Evolutionary conservation across 1,140 invertebrate genomes (phyloP).

Genomic region (Thalassaphorura encarpata): DNA sequence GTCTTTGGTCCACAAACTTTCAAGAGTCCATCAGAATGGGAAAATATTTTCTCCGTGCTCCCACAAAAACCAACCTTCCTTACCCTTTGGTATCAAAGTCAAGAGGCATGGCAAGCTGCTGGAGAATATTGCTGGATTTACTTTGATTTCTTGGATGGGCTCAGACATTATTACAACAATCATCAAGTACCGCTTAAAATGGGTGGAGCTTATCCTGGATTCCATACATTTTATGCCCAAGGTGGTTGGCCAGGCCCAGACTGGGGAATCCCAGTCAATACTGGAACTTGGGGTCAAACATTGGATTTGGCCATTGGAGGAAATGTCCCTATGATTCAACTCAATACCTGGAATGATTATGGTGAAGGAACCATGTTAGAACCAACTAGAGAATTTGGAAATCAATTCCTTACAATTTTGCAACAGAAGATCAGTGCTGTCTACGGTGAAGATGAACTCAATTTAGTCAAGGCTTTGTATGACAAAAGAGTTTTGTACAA

Average conservation of each 20-base stretch:
- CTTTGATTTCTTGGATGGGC: slow-evolving; percentile 18
- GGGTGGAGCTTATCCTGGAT: slow-evolving; percentile 15
- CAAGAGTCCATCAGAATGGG: background rate
- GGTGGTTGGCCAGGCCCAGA: slow-evolving; percentile 13
- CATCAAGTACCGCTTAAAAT: slow-evolving; percentile 7
- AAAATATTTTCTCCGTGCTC: background rate
- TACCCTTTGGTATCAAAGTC: slow-evolving; percentile 1
- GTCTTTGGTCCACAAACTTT: slow-evolving; percentile 11
- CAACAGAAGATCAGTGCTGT: slow-evolving; percentile 6
- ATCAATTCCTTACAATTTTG: slow-evolving; percentile 15
- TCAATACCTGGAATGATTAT: slow-evolving; percentile 19
- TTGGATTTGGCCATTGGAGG: background rate
- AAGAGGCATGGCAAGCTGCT: background rate
- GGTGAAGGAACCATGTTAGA: slow-evolving; percentile 24
- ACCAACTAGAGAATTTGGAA: slow-evolving; percentile 21
- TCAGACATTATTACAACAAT: slow-evolving; percentile 22
- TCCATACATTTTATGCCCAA: slow-evolving; percentile 9
- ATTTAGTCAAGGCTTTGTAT: slow-evolving; percentile 13
- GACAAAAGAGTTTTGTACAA: slow-evolving; percentile 6
- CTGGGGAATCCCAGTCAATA: slow-evolving; percentile 1
- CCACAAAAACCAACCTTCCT: background rate
- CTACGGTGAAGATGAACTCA: slow-evolving; percentile 6
- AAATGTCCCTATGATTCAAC: slow-evolving; percentile 2
- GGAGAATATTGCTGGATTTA: slow-evolving; percentile 28
- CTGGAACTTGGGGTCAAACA: slow-evolving; percentile 3